Conservation (phyloP, 2,113 vertebrate species). For the Rhadina sibilatrix region DNA sequence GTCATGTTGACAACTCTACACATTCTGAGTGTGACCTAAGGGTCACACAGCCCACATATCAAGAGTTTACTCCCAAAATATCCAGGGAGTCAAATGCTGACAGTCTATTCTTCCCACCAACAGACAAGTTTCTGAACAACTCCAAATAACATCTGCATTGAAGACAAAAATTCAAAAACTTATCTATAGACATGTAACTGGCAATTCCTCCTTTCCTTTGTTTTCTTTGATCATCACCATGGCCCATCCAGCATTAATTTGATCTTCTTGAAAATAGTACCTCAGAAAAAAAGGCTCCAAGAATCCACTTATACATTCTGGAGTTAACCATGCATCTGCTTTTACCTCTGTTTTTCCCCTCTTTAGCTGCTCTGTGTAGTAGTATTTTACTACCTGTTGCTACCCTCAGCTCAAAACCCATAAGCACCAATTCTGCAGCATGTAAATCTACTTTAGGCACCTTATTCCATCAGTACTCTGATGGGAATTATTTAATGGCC, state of each 20-base stretch:
- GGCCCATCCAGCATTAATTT: not conserved
- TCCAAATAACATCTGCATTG: not conserved
- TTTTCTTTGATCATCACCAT: not conserved
- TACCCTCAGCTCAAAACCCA: not conserved
- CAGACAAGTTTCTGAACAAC: not conserved
- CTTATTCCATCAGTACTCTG: not conserved
- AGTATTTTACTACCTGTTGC: not conserved
- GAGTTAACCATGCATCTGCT: not conserved
- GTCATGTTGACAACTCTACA: not conserved
- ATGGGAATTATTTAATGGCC: not conserved
- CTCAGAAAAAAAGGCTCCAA: not conserved
- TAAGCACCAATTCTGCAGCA: rapidly evolving
- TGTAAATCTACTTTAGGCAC: not conserved
- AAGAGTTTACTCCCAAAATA: not conserved
- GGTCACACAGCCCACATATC: not conserved
- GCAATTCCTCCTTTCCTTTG: not conserved
- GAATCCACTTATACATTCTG: not conserved
- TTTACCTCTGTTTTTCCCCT: not conserved
- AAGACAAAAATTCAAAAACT: not conserved
- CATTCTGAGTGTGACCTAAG: not conserved
- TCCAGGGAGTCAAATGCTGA: not conserved
- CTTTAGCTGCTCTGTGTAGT: not conserved
- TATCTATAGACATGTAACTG: not conserved
- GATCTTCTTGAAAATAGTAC: not conserved
- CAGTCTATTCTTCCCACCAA: not conserved